Evolutionary conservation across 2,113 vertebrate genomes (phyloP), one percentile per base, ranked within the genome.

Genomic region (Urocitellus parryii): DNA sequence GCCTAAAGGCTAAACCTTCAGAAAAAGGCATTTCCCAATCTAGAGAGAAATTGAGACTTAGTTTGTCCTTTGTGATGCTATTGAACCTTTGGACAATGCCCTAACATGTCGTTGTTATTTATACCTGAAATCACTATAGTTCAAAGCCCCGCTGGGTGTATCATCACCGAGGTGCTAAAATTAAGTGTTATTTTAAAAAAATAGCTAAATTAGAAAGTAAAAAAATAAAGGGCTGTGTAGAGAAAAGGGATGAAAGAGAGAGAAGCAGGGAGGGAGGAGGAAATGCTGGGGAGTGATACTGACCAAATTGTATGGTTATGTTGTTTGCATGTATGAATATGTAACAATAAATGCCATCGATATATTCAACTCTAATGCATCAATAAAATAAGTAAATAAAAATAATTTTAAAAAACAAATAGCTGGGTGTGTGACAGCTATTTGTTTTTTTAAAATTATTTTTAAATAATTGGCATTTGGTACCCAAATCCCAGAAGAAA

Each of bases 151-250:
- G 0, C 8, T 13, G 24, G 61, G 18, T 16, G 53, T 48, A 17
- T 68, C 68, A 25, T 81, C 92, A 88, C 10, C 34, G 32, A 37
- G 48, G 20, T 65, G 48, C 67, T 88, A 76, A 96, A 94, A 96
- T 90, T 77, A 95, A 95, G 68, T 48, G 48, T 53, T 68, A 37
- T 86, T 78, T 92, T 61, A 95, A 39, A 56, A 74, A 34, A 37
- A 34, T 24, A 17, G 8, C 18, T n/a, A 77, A 51, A 48, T 56
- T 84, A 78, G 34, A 88, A 73, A 78, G 27, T 65, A 32, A 65
- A 48, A 42, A 70, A 70, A n/a, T 17, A 70, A 70, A n/a, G 5
- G 14, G 32, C 67, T n/a, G 13, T 16, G 65, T 32, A 22, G 7
- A 58, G 56, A 58, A 58, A 58, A 58, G 56, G 20, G 56, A 58